Evolutionary conservation across 2,797 vertebrate species (phyloP), one percentile per base, ranked within the genome.

Genomic region (Geotrypetes seraphini): DNA sequence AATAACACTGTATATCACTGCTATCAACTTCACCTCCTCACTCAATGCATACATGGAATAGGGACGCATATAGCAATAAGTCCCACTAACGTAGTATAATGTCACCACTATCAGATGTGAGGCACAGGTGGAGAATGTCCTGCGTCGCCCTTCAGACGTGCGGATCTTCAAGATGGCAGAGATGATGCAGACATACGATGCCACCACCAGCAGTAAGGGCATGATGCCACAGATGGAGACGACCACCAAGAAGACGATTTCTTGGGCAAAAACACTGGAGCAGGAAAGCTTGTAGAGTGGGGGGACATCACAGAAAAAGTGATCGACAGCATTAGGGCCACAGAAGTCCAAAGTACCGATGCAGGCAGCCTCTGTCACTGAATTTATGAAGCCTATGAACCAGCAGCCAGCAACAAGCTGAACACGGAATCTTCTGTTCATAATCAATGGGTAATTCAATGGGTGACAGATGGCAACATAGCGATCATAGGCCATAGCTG

Each of bases 301-400:
- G 12, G 65, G 63, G 5, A 65, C 57, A 27, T 71, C 71, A 15
- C 71, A 69, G 30, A 66, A 67, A 32, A 73, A 56, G 22, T 71
- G 59, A 18, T 71, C 39, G 8, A 71, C 28, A 6, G 22, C 33
- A 14, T 64, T 64, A 30, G 53, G 31, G 7, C 65, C 68, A 46
- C 66, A 71, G 38, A 60, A 71, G 7, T 68, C 59, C 16, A 73
- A 38, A 2, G 3, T 32, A 27, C 53, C 45, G 12, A 63, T 52
- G 10, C 67, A 19, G 7, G 28, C 32, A 16, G 34, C 39, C 7
- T 65, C 60, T 14, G 55, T 28, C 8, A 50, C 27, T 4, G 60
- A 50, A n/a, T 61, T 58, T 14, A 57, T 18, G 28, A 60, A 49
- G 1, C 59, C 65, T 5, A 49, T 53, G 10, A 28, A n/a, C 55